These are phyloP conservation scores for Pontoporia blainvillei DNA, from an alignment of 2,113 vertebrate genomes.

Conservation along the genomic window DNA sequence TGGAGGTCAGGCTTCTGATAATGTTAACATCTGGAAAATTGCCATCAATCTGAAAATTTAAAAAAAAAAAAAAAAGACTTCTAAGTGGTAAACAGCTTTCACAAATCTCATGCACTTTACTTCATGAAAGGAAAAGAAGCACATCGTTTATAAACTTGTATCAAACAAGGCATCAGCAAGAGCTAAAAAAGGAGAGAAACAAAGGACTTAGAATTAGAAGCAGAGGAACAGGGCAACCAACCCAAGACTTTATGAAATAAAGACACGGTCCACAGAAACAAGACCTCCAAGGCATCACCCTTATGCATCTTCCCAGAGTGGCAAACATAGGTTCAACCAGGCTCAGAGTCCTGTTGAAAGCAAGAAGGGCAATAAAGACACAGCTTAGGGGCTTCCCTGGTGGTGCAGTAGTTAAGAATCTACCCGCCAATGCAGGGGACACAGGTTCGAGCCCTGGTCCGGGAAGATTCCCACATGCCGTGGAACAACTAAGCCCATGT, in stretches of 20 bases:
- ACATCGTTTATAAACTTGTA: background rate
- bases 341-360: background rate
- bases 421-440: too few species aligned
- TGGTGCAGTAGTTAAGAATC: too few species aligned
- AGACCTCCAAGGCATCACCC: background rate
- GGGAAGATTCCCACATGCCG: too few species aligned
- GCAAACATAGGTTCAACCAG: background rate
- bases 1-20: background rate
- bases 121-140: background rate
- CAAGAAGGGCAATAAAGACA: background rate
- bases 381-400: too few species aligned
- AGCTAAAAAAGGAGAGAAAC: background rate
- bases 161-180: background rate
- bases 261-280: background rate
- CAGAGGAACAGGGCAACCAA: background rate
- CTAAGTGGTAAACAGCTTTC: background rate
- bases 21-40: background rate
- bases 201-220: too few species aligned
- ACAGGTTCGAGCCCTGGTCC: too few species aligned
- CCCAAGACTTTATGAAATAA: background rate
- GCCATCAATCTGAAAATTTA: conserved; percentile 19
- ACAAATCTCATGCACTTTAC: background rate
- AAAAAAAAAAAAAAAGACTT: background rate
- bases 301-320: background rate
- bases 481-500: too few species aligned